Percentiles rank a stretch among this genome's conserved stretches.
phyloP scores from a whole-genome alignment of 2,888 invertebrate genomes.

The Dolichopus griseipennis region DNA sequence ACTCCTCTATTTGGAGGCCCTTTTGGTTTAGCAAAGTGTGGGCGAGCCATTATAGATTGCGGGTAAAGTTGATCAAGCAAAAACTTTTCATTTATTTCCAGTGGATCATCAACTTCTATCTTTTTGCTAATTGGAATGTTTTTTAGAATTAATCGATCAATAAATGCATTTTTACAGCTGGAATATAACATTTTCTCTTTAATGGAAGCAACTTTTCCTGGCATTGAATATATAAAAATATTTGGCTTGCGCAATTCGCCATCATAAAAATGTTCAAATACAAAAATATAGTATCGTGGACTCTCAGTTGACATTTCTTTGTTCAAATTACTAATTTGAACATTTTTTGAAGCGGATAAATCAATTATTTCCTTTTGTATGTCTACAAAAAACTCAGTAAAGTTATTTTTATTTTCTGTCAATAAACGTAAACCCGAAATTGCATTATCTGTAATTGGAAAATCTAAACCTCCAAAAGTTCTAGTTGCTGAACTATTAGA shows the following conservation, averaged over 20 bases:
- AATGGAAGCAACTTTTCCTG: conserved; percentile 89
- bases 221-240: conserved; percentile 98
- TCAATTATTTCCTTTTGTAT: background rate
- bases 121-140: background rate
- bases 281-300: background rate
- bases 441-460: conserved; percentile 79
- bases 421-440: background rate
- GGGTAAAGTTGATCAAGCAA: conserved; percentile 92
- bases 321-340: conserved; percentile 44
- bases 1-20: conserved; percentile 91
- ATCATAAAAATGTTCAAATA: conserved; percentile 84
- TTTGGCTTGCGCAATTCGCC: conserved; percentile 79
- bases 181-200: conserved; percentile 99
- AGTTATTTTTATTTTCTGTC: background rate
- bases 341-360: background rate
- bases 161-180: conserved; percentile 88
- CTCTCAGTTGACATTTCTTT: conserved; percentile 53
- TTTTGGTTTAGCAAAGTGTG: conserved; percentile 93
- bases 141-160: conserved; percentile 45
- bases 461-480: conserved; percentile 80
- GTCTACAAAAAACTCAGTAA: background rate
- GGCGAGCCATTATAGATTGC: conserved; percentile 74
- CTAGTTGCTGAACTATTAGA: conserved; percentile 59
- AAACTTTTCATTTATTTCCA: conserved; percentile 82
- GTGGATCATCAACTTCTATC: conserved; percentile 75